Conservation (phyloP, 2,113 vertebrate genomes). For the Dicentrarchus labrax region DNA sequence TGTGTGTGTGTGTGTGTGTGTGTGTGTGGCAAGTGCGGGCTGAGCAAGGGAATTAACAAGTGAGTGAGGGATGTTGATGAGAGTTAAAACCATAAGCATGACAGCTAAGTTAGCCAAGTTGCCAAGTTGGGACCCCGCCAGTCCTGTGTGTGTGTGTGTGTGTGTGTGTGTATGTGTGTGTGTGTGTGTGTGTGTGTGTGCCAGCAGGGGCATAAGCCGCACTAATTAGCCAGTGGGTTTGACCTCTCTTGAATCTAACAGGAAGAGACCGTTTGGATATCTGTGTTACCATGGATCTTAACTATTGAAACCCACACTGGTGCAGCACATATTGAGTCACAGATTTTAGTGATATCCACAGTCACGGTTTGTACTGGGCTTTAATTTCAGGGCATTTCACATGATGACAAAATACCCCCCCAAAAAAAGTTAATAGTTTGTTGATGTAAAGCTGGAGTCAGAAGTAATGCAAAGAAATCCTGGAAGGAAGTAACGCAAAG, state of each 20-base stretch:
- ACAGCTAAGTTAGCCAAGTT: conserved; percentile 52
- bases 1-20: conserved; percentile 25
- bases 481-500: background rate
- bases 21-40: background rate
- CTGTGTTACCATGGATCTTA: conserved; percentile 9
- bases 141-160: conserved; percentile 21
- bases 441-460: background rate
- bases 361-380: background rate
- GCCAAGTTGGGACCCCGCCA: conserved; percentile 41
- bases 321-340: conserved; percentile 14
- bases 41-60: conserved; percentile 10
- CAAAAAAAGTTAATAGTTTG: background rate
- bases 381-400: background rate
- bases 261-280: conserved; percentile 45
- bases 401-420: background rate
- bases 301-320: conserved; percentile 1
- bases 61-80: conserved; percentile 48
- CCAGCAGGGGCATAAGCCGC: conserved; percentile 25
- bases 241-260: conserved; percentile 24
- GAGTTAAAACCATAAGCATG: conserved; percentile 69
- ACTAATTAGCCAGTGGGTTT: conserved; percentile 58
- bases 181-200: conserved; percentile 7
- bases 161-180: conserved; percentile 12
- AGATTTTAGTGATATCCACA: conserved; percentile 5
- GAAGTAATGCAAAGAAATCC: background rate